Conservation (phyloP, 2,797 vertebrate genomes). For the Semotilus atromaculatus region DNA sequence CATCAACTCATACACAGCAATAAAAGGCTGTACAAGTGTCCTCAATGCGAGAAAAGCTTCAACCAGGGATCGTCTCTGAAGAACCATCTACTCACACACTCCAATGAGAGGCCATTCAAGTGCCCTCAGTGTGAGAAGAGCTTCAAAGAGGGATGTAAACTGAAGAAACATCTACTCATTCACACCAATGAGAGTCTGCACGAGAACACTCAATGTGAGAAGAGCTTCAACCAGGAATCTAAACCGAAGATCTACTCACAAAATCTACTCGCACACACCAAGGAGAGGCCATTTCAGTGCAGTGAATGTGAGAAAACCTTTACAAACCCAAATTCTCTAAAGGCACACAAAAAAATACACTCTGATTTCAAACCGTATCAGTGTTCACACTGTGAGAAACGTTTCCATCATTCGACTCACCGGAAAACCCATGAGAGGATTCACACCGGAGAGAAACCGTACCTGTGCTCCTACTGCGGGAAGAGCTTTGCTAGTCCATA, state of each 20-base stretch:
- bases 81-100: background rate
- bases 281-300: background rate
- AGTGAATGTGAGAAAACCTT: background rate
- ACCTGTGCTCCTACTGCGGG: background rate
- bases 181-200: background rate
- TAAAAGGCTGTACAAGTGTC: background rate
- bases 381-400: conserved; percentile 51
- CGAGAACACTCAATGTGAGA: background rate
- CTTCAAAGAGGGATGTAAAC: background rate
- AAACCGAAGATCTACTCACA: too few species aligned
- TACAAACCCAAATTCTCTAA: background rate
- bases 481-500: background rate
- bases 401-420: conserved; percentile 24
- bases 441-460: background rate
- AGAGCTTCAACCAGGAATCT: background rate
- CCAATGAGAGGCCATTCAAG: background rate
- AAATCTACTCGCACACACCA: too few species aligned
- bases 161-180: background rate
- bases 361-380: conserved; percentile 19
- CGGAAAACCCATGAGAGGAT: conserved; percentile 35
- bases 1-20: background rate
- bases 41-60: background rate
- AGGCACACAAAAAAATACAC: background rate
- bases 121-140: background rate
- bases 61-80: background rate